A percentile compares a stretch with the other conserved stretches of the same genome.
Conservation (phyloP, 2,797 vertebrate species). For the Hylomyscus alleni region DNA sequence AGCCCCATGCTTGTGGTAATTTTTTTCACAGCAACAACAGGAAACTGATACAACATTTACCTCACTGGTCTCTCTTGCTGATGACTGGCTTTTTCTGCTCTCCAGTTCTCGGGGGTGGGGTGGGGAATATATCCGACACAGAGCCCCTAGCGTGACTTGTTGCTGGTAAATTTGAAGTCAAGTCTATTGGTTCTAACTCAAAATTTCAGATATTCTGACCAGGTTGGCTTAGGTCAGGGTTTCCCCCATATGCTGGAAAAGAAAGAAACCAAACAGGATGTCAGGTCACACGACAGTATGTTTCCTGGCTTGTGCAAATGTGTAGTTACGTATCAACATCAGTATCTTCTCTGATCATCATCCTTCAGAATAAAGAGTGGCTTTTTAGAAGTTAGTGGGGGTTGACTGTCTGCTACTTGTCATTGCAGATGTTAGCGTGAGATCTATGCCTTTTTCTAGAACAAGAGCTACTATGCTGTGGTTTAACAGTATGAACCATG, state of each 20-base stretch:
- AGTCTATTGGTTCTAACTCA: neutral
- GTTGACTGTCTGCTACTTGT: neutral
- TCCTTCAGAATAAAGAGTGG: slow-evolving; percentile 19
- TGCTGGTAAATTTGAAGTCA: neutral
- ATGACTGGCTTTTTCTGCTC: neutral
- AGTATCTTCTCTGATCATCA: neutral
- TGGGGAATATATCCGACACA: neutral
- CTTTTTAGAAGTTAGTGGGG: slow-evolving; percentile 1
- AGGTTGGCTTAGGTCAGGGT: neutral
- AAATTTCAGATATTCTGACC: slow-evolving; percentile 33
- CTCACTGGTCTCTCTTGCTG: neutral
- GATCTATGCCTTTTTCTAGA: slow-evolving; percentile 15
- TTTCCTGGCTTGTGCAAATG: neutral
- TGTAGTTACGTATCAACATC: neutral
- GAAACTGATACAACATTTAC: neutral
- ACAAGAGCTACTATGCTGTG: neutral
- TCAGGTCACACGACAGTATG: neutral
- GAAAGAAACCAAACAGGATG: neutral
- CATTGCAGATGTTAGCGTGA: neutral
- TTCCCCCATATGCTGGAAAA: neutral
- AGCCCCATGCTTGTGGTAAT: neutral
- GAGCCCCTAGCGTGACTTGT: neutral
- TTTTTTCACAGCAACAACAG: neutral
- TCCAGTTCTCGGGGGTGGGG: neutral
- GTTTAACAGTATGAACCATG: neutral